Conservation (phyloP, 92 coral and sea anemone species). For the Epizoanthus stellaris region DNA sequence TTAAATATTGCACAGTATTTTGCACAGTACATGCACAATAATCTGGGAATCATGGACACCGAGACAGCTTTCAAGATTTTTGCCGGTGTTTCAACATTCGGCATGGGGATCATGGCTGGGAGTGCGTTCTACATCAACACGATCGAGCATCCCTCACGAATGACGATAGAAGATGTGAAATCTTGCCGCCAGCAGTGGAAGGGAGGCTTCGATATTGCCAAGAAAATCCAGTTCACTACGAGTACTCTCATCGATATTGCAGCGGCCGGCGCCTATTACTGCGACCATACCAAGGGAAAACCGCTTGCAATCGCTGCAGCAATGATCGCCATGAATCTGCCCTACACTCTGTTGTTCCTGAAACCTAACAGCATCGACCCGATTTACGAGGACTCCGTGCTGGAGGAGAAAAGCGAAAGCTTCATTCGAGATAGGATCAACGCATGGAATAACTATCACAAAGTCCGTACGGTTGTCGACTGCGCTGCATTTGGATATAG, state of each 20-base stretch:
- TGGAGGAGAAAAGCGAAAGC: too few relatives aligned
- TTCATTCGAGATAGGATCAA: too few relatives aligned
- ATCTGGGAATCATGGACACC: not conserved
- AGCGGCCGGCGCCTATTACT: not conserved
- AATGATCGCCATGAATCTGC: not conserved
- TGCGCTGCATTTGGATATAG: too few relatives aligned
- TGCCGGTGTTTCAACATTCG: not conserved
- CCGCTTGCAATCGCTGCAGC: not conserved
- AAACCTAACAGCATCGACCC: not conserved
- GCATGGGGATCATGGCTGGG: not conserved
- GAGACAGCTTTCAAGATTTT: not conserved
- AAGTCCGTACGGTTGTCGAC: too few relatives aligned
- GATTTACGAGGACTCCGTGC: too few relatives aligned
- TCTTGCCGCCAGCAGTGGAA: slow-evolving; percentile 10
- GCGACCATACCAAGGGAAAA: not conserved
- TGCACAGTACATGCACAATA: too few relatives aligned
- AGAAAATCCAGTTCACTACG: not conserved
- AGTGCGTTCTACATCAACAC: slow-evolving; percentile 11
- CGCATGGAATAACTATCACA: too few relatives aligned
- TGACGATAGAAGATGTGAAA: not conserved
- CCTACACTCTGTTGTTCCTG: not conserved
- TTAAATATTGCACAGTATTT: too few relatives aligned
- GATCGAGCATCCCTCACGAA: not conserved
- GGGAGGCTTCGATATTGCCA: slow-evolving; percentile 5
- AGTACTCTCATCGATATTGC: not conserved